These are phyloP conservation scores for Lateolabrax maculatus DNA, from an alignment of 2,797 vertebrate species.

Conservation along the genomic window DNA sequence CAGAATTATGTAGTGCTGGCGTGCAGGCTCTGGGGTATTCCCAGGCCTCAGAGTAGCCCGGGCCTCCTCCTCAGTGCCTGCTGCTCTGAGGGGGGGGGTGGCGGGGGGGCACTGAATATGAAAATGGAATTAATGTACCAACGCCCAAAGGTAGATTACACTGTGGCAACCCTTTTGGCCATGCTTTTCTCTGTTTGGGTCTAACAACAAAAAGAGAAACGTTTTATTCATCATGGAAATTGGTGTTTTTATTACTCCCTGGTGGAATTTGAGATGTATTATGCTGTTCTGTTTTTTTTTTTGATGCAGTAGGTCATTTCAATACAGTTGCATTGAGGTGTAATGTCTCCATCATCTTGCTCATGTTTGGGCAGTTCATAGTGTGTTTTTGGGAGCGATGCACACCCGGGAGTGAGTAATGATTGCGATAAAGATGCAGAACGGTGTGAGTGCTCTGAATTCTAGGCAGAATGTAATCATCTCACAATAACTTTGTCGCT, in stretches of 20 bases:
- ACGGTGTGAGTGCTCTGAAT: conserved; percentile 32
- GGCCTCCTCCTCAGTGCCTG: conserved; percentile 71
- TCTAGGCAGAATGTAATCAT: conserved; percentile 74
- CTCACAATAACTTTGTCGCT: conserved; percentile 76
- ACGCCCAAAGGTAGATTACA: conserved; percentile 88
- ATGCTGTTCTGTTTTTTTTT: conserved; percentile 69
- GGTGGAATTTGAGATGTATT: conserved; percentile 76
- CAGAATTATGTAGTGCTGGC: conserved; percentile 83
- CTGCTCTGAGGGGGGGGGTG: conserved; percentile 31
- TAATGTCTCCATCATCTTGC: conserved; percentile 59
- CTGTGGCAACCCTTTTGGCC: conserved; percentile 78
- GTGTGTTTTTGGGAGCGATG: conserved; percentile 46
- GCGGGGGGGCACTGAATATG: conserved; percentile 80
- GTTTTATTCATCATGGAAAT: conserved; percentile 82
- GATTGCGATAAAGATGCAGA: conserved; percentile 66
- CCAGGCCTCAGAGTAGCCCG: conserved; percentile 71
- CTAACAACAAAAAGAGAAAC: conserved; percentile 71
- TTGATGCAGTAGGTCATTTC: conserved; percentile 72
- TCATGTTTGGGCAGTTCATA: conserved; percentile 46
- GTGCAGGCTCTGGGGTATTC: conserved; percentile 85
- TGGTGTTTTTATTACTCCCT: conserved; percentile 83
- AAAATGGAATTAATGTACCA: conserved; percentile 88
- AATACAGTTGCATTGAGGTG: conserved; percentile 34
- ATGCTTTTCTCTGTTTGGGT: conserved; percentile 77
- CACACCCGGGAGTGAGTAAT: conserved; percentile 52